These are phyloP conservation scores for Prosopocoilus inquinatus DNA, from an alignment of 2,888 invertebrate genomes.

Conservation along the genomic window DNA sequence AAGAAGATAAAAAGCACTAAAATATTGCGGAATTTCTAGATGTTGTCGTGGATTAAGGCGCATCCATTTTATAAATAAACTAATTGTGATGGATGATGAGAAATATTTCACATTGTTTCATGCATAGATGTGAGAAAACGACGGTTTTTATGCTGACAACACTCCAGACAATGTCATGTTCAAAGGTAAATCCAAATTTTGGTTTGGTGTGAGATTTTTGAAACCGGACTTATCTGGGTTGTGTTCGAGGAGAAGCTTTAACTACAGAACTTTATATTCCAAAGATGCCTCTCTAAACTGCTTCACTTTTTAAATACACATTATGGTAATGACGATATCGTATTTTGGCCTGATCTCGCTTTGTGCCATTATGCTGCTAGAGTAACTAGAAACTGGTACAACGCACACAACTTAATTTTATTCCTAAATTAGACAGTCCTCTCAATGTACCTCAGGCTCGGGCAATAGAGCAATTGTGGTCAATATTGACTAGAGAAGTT, in stretches of 20 bases:
- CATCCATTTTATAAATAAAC: not conserved
- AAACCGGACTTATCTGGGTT: too few relatives aligned
- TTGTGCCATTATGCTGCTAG: not conserved
- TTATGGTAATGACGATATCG: too few relatives aligned
- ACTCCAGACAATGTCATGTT: not conserved
- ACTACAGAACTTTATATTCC: not conserved
- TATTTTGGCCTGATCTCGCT: not conserved
- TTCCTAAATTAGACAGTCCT: constrained; percentile 10
- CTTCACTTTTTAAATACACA: too few relatives aligned
- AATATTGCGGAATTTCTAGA: not conserved
- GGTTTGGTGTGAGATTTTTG: too few relatives aligned
- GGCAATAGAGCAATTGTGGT: constrained; percentile 15
- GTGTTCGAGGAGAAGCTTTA: not conserved
- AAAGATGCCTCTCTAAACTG: not conserved
- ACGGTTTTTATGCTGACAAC: not conserved
- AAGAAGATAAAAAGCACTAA: too few relatives aligned
- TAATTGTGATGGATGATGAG: not conserved
- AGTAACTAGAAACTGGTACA: not conserved
- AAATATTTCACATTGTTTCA: not conserved
- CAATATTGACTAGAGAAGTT: not conserved
- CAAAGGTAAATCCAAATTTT: too few relatives aligned
- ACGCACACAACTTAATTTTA: too few relatives aligned
- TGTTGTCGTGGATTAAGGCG: not conserved
- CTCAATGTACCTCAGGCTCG: constrained; percentile 13
- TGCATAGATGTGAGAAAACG: not conserved